These are phyloP conservation scores for Ictidomys tridecemlineatus DNA, from an alignment of 2,113 vertebrate genomes.

Conservation along the genomic window DNA sequence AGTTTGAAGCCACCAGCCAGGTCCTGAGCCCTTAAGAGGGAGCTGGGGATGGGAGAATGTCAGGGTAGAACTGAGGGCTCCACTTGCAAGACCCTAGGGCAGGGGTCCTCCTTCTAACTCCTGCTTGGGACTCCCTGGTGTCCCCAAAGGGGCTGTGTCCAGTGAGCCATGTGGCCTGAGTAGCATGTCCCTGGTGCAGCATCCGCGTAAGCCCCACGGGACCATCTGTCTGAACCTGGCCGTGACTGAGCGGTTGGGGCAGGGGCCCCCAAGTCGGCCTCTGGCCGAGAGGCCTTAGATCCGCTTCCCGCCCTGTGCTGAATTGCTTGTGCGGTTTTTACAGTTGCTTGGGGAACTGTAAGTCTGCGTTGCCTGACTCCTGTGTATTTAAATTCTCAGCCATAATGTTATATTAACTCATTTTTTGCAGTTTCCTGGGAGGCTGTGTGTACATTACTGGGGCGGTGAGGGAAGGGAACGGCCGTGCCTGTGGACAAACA, in stretches of 20 bases:
- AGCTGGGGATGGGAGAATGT: background rate
- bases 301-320: conserved; percentile 50
- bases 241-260: background rate
- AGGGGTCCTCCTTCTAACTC: background rate
- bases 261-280: background rate
- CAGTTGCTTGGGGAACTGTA: conserved; percentile 82
- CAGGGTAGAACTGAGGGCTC: background rate
- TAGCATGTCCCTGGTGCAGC: background rate
- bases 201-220: background rate
- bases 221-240: background rate
- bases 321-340: conserved; percentile 75
- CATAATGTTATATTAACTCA: conserved; percentile 81
- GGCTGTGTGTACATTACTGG: conserved; percentile 66
- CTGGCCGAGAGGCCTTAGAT: conserved; percentile 40
- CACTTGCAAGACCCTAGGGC: background rate
- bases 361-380: conserved; percentile 80
- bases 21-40: background rate
- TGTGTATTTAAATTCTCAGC: conserved; percentile 82
- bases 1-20: fast-evolving
- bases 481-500: conserved; percentile 24
- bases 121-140: too few relatives aligned
- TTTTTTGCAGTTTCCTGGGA: conserved; percentile 82
- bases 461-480: background rate
- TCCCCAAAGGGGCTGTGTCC: background rate
- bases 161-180: background rate